Conservation (phyloP, 2,113 vertebrate species). For the Cryptomyrus ogoouensis region DNA sequence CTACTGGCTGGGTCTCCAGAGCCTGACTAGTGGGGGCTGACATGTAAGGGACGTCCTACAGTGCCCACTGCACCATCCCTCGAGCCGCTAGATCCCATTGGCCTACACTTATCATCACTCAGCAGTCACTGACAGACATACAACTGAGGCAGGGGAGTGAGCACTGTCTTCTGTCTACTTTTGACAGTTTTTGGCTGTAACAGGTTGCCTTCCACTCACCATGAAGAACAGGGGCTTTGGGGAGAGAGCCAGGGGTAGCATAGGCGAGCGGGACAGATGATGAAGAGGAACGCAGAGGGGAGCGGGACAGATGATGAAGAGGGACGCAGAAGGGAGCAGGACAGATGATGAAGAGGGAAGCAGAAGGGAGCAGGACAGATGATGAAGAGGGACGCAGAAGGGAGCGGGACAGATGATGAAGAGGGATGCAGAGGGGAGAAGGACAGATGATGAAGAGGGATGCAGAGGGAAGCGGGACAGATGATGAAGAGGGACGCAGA, state of each 20-base stretch:
- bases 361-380: too few relatives aligned
- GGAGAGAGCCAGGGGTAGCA: not conserved
- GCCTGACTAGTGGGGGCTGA: not conserved
- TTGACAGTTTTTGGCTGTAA: not conserved
- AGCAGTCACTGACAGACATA: not conserved
- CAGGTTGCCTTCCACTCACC: not conserved
- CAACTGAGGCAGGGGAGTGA: not conserved
- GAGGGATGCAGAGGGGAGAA: too few relatives aligned
- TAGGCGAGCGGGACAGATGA: not conserved
- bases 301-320: not conserved
- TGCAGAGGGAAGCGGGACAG: too few relatives aligned
- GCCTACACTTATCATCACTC: not conserved
- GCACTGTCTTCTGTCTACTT: not conserved
- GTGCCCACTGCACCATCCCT: not conserved
- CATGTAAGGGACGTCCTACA: not conserved
- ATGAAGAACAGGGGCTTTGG: not conserved
- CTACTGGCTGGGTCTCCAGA: not conserved
- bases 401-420: too few relatives aligned
- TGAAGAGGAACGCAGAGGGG: not conserved
- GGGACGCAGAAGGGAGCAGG: not conserved
- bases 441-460: not conserved
- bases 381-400: not conserved
- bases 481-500: not conserved
- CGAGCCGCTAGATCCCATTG: not conserved
- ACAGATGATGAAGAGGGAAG: not conserved